phyloP scores from a whole-genome alignment of 37 sponge, comb jelly and placozoan species.

The Eunapius fragilis region DNA sequence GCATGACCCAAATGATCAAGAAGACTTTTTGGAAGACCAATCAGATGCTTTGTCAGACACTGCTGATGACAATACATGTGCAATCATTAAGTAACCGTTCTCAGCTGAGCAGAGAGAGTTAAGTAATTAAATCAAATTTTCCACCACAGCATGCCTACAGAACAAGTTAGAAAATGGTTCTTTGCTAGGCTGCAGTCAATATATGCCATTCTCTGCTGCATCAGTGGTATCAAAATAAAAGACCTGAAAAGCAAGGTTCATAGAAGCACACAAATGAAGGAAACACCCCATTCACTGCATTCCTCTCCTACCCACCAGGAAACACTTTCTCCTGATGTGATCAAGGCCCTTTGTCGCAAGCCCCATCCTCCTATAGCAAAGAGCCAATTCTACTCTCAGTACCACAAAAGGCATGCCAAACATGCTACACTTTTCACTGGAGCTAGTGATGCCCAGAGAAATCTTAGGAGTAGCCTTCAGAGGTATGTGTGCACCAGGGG shows the following conservation, averaged over 20 bases:
- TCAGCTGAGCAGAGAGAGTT: too few species aligned
- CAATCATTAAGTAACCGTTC: too few species aligned
- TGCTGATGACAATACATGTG: not conserved
- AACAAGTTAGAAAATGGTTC: not conserved
- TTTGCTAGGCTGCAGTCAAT: slow-evolving; percentile 51
- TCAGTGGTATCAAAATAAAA: slow-evolving; percentile 56
- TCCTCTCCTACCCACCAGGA: slow-evolving; percentile 2
- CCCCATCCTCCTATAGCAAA: slow-evolving; percentile 1
- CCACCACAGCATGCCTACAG: not conserved
- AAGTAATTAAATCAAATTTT: not conserved
- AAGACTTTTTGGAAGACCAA: not conserved
- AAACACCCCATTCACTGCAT: not conserved
- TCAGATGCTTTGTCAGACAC: not conserved
- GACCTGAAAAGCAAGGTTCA: slow-evolving; percentile 61
- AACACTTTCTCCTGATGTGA: slow-evolving; percentile 1
- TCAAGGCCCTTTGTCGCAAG: slow-evolving; percentile 14
- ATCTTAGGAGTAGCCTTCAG: not conserved
- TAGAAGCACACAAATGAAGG: not conserved
- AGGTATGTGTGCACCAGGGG: not conserved
- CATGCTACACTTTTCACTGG: not conserved
- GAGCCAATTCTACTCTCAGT: not conserved
- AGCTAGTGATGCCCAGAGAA: not conserved
- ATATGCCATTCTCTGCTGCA: slow-evolving; percentile 52
- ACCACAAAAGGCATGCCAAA: not conserved
- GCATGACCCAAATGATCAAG: not conserved